A percentile compares a stretch with the other conserved stretches of the same genome.
Conservation (phyloP, 2,113 vertebrate genomes). For the Boulengeromyrus knoepffleri region DNA sequence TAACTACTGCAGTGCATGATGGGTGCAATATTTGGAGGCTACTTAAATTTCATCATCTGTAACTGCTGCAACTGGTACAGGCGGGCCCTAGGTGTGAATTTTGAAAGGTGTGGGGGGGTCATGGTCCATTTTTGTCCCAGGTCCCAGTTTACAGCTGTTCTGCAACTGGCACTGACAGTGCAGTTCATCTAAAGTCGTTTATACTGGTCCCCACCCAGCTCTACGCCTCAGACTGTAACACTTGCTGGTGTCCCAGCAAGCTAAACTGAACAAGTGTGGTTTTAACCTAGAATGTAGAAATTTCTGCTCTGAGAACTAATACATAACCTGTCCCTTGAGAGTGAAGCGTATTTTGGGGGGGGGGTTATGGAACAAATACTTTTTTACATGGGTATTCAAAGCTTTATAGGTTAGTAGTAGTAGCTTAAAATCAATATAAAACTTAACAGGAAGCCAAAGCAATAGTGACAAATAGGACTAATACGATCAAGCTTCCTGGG, state of each 20-base stretch:
- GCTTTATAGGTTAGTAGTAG: background rate
- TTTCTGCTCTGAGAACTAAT: background rate
- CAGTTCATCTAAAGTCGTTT: background rate
- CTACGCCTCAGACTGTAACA: background rate
- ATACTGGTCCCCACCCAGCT: background rate
- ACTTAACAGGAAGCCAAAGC: background rate
- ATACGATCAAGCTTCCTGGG: background rate
- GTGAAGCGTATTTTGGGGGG: background rate
- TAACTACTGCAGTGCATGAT: too few relatives aligned
- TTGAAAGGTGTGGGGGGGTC: too few relatives aligned
- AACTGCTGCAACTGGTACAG: too few relatives aligned
- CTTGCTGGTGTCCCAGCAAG: background rate
- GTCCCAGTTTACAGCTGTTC: too few relatives aligned
- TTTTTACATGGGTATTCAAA: background rate
- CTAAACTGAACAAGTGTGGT: background rate
- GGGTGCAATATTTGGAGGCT: too few relatives aligned
- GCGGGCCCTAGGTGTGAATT: too few relatives aligned
- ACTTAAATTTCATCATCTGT: too few relatives aligned
- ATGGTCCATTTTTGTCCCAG: too few relatives aligned
- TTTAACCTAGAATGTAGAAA: background rate
- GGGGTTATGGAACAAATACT: too few relatives aligned
- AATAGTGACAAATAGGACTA: background rate
- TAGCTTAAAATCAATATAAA: background rate
- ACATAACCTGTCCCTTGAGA: background rate
- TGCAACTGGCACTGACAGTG: background rate